Evolutionary conservation across 2,113 vertebrate genomes (phyloP).

Genomic region (Camarhynchus parvulus): DNA sequence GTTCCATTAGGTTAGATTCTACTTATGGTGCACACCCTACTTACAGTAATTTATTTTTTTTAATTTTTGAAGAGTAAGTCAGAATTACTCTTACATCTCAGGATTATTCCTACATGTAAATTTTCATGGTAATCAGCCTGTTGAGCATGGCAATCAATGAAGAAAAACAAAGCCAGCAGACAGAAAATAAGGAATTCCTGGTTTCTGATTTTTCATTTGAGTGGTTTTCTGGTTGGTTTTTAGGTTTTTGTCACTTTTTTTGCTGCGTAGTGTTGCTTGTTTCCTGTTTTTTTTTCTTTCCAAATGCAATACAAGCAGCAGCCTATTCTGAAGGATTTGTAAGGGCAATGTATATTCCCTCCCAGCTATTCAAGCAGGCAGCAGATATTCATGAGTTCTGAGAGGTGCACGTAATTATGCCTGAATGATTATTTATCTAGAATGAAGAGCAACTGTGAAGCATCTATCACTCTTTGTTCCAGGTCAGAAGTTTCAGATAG

Average conservation of each 20-base stretch:
- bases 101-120: not conserved
- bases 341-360: not conserved
- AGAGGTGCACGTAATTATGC: constrained; percentile 22
- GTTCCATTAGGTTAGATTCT: not conserved
- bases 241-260: rapidly evolving
- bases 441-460: constrained; percentile 10
- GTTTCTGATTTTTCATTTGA: not conserved
- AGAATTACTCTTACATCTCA: not conserved
- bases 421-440: constrained; percentile 30
- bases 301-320: not conserved
- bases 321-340: not conserved
- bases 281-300: not conserved
- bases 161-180: not conserved
- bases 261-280: not conserved
- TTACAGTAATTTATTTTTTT: not conserved
- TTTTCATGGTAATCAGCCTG: not conserved
- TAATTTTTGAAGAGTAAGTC: not conserved
- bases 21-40: not conserved
- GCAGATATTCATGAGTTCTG: not conserved
- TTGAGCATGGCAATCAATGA: not conserved
- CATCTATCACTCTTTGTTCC: constrained; percentile 45
- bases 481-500: constrained; percentile 44
- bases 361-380: constrained; percentile 26
- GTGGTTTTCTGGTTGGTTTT: not conserved
- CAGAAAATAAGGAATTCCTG: not conserved